Evolutionary conservation across 1,140 invertebrate genomes (phyloP).

Genomic region (Chironomus tepperi): DNA sequence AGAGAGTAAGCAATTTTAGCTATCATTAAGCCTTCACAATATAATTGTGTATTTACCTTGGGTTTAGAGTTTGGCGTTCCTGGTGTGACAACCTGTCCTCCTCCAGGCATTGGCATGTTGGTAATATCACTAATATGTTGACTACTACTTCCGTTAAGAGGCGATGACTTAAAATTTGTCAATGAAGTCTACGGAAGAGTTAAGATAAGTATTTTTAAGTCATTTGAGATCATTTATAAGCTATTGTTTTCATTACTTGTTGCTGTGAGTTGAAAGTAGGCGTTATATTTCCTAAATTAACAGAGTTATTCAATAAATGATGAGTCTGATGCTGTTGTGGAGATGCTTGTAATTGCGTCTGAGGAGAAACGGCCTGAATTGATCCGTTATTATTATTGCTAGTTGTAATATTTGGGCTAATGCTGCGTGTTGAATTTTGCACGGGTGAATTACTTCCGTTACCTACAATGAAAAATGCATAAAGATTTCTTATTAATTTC

Average conservation of each 20-base stretch:
- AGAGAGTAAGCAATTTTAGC: constrained; percentile 26
- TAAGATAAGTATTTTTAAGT: not conserved
- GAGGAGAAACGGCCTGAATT: not conserved
- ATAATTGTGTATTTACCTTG: constrained; percentile 40
- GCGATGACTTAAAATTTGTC: constrained; percentile 39
- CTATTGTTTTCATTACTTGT: constrained; percentile 31
- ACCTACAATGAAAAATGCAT: constrained; percentile 31
- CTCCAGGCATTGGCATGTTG: constrained; percentile 55
- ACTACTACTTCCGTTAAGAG: constrained; percentile 25
- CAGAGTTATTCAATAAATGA: constrained; percentile 34
- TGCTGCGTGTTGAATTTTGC: constrained; percentile 41
- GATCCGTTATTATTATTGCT: constrained; percentile 30
- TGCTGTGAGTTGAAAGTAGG: constrained; percentile 36
- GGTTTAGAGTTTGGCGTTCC: constrained; percentile 66
- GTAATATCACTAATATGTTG: constrained; percentile 35
- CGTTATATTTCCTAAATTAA: constrained; percentile 39
- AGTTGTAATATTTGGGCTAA: constrained; percentile 39
- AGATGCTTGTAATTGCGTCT: constrained; percentile 5
- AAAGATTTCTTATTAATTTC: too few relatives aligned
- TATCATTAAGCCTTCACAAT: not conserved
- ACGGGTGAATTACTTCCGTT: constrained; percentile 39
- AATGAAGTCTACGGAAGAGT: constrained; percentile 34
- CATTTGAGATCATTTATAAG: not conserved
- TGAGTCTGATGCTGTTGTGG: not conserved
- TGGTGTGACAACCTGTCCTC: constrained; percentile 47